phyloP scores from a whole-genome alignment of 2,797 vertebrate species.

The Epinephelus malabaricus region DNA sequence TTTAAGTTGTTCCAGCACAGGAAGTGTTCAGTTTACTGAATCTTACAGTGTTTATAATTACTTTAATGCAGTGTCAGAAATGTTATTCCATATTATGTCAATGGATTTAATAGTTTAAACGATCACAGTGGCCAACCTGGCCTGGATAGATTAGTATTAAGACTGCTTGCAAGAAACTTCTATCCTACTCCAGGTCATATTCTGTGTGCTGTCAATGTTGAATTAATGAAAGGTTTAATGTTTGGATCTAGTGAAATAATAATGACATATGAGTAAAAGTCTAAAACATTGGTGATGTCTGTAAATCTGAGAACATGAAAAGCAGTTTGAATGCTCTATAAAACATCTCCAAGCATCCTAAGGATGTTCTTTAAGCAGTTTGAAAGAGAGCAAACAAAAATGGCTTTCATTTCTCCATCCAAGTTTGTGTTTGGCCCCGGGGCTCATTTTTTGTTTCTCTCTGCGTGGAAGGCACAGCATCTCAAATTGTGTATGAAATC shows the following conservation, averaged over 20 bases:
- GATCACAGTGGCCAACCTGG: background rate
- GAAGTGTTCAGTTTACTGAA: slow-evolving; percentile 24
- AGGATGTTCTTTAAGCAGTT: slow-evolving; percentile 9
- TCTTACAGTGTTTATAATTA: fast-evolving
- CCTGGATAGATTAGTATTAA: background rate
- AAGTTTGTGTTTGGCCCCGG: background rate
- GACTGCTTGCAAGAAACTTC: background rate
- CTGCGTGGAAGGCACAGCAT: background rate
- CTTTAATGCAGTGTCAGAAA: background rate
- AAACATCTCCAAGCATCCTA: background rate
- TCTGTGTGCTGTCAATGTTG: background rate
- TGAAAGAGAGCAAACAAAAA: slow-evolving; percentile 4
- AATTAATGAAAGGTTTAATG: too few species aligned
- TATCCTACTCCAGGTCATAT: too few species aligned
- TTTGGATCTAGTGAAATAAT: background rate
- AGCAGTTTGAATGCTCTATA: background rate
- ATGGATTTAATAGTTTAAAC: too few species aligned
- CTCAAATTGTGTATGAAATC: slow-evolving; percentile 35
- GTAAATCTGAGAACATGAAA: background rate
- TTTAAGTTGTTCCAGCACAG: slow-evolving; percentile 11
- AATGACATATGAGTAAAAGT: background rate
- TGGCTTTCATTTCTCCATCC: background rate
- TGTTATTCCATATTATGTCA: too few species aligned
- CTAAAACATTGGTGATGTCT: background rate
- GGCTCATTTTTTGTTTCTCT: slow-evolving; percentile 12